Evolutionary conservation across 1,140 invertebrate genomes (phyloP).

Genomic region (Proales similis): DNA sequence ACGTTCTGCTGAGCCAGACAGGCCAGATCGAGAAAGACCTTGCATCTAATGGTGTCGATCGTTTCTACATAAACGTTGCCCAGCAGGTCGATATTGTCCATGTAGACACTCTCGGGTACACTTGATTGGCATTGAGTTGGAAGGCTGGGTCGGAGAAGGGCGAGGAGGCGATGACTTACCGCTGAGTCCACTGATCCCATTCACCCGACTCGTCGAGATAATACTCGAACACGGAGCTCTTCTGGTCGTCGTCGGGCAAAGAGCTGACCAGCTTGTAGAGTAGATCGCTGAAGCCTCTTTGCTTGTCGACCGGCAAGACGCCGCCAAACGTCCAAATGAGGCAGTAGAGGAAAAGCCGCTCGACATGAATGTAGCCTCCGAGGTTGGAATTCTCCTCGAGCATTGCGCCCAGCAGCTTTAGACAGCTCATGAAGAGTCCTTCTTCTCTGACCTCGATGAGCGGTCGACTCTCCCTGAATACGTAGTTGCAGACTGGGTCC

Average conservation of each 20-base stretch:
- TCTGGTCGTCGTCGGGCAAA: constrained; percentile 53
- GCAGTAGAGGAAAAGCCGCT: constrained; percentile 51
- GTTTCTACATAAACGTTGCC: constrained; percentile 52
- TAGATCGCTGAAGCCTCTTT: constrained; percentile 48
- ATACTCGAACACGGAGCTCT: constrained; percentile 54
- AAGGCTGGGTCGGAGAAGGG: too few species aligned
- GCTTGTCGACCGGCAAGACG: constrained; percentile 45
- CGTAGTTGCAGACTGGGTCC: constrained; percentile 50
- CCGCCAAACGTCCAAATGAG: constrained; percentile 53
- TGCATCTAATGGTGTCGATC: constrained; percentile 49
- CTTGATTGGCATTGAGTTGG: constrained; percentile 38
- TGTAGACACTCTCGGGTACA: constrained; percentile 46
- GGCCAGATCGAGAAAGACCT: constrained; percentile 50
- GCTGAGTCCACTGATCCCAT: constrained; percentile 53
- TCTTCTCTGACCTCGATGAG: constrained; percentile 25
- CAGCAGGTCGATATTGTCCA: constrained; percentile 48
- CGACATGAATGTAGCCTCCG: constrained; percentile 50
- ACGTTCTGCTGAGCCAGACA: constrained; percentile 49
- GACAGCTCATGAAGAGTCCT: constrained; percentile 44
- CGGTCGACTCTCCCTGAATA: constrained; percentile 48
- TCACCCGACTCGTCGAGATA: constrained; percentile 54
- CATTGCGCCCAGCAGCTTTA: constrained; percentile 50
- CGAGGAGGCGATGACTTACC: constrained; percentile 41
- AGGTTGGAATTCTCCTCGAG: constrained; percentile 50
- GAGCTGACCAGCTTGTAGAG: constrained; percentile 48